Conservation (phyloP, 2,797 vertebrate species). For the Nasua narica region DNA sequence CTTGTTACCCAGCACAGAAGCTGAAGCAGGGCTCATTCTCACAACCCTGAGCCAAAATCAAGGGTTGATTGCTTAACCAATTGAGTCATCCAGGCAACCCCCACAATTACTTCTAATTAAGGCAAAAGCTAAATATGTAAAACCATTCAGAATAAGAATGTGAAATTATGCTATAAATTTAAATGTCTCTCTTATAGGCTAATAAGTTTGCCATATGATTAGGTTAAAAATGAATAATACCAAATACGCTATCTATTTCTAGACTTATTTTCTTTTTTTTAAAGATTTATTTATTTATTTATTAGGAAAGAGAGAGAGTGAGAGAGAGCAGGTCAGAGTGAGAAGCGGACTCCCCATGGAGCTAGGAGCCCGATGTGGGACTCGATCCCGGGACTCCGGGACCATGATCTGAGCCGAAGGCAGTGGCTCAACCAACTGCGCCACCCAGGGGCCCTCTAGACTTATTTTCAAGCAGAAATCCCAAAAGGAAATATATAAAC, state of each 20-base stretch:
- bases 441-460: no score
- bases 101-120: constrained; percentile 34
- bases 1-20: neutral
- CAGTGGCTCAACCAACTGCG: no score
- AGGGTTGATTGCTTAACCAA: neutral
- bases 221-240: constrained; percentile 20
- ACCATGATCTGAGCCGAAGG: no score
- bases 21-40: neutral
- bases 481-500: constrained; percentile 19
- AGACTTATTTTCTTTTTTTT: constrained; percentile 48
- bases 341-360: no score
- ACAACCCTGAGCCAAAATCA: neutral
- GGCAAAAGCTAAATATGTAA: constrained; percentile 29
- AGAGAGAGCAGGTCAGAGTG: no score
- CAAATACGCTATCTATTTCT: neutral
- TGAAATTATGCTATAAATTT: constrained; percentile 44
- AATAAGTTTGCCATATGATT: constrained; percentile 15
- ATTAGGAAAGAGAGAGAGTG: no score
- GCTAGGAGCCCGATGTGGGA: no score
- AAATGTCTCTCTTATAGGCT: neutral
- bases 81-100: neutral
- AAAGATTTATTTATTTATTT: no score
- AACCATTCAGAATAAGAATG: constrained; percentile 47
- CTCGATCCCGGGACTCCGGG: no score
- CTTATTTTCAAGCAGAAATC: constrained; percentile 33